Base-by-base conservation (phyloP, 2,888 invertebrate genomes). In the Morpho helenor region DNA sequence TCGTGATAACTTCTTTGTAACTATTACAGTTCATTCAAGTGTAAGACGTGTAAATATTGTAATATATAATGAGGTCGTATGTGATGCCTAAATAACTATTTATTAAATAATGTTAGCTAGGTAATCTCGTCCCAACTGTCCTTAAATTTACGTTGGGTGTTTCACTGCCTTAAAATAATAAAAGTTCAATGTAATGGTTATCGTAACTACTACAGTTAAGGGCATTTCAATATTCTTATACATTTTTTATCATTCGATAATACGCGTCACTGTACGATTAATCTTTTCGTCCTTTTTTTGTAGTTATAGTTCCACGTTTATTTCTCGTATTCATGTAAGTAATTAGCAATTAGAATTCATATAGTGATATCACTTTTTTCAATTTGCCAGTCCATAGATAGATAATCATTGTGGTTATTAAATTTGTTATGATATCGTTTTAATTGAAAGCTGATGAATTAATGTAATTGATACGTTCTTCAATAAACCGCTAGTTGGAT, bases 101-200 rank as follows among this genome's bases (percentile, higher is more conserved):
- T 89, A 79, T 73, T 77, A 70, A 31, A 74, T 79, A 88, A 87
- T 82, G 78, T 89, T 89, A 90, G 90, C 90, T 89, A 90, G 89
- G 87, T 88, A 89, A 89, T 87, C 82, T 88, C 82, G 85, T 86
- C 84, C 90, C 89, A 86, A 89, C 90, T 84, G 82, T 85, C 87
- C 87, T 89, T 82, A 78, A 83, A 79, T 88, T 89, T 89, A 80
- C 80, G 89, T 89, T 90, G 90, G 90, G 87, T 85, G 87, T 90
- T 85, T 89, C 90, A 90, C 90, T 90, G 90, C 90, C 90, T 90
- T 90, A 90, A 87, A 87, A 74, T 87, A 82, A 84, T 85, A 7
- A 50, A 78, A 81, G 76, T 80, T 85, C 73, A 81, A 75, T 77
- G 80, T 88, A 87, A 87, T 86, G 82, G 82, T 85, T 84, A 84